These are phyloP conservation scores for Tautogolabrus adspersus DNA, from an alignment of 2,113 vertebrate species.

Conservation along the genomic window DNA sequence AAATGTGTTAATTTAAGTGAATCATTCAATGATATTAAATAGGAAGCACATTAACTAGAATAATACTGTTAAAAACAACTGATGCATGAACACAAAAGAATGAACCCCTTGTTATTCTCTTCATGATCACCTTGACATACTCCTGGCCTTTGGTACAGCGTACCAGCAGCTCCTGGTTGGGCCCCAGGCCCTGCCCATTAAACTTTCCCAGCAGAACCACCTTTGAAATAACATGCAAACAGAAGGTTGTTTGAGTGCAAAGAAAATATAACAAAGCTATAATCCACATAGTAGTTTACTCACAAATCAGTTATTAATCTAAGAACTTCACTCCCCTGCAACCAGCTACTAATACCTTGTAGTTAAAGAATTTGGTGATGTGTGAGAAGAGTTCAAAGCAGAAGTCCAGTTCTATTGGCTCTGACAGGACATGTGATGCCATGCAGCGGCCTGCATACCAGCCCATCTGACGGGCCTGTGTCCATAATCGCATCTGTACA, in stretches of 20 bases:
- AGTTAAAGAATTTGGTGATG: constrained; percentile 96
- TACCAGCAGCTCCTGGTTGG: constrained; percentile 91
- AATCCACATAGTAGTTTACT: constrained; percentile 42
- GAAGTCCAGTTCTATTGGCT: constrained; percentile 91
- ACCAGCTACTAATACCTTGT: constrained; percentile 85
- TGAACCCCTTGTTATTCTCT: background rate
- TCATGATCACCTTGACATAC: constrained; percentile 87
- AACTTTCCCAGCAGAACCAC: constrained; percentile 96
- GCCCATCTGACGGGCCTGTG: constrained; percentile 98
- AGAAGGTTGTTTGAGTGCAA: constrained; percentile 22
- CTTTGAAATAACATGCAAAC: constrained; percentile 72
- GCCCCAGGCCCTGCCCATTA: constrained; percentile 92
- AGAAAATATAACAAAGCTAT: background rate
- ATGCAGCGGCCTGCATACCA: constrained; percentile 94
- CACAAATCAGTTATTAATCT: constrained; percentile 18
- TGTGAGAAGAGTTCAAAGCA: constrained; percentile 98
- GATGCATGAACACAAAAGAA: background rate
- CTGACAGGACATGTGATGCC: constrained; percentile 82
- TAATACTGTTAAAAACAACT: background rate
- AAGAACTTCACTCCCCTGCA: background rate
- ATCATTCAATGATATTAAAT: background rate
- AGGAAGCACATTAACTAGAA: background rate
- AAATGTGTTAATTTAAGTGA: background rate
- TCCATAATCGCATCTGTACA: constrained; percentile 96
- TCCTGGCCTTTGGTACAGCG: constrained; percentile 93